Conservation (phyloP, 2,797 vertebrate genomes). For the Phrynocephalus forsythii region DNA sequence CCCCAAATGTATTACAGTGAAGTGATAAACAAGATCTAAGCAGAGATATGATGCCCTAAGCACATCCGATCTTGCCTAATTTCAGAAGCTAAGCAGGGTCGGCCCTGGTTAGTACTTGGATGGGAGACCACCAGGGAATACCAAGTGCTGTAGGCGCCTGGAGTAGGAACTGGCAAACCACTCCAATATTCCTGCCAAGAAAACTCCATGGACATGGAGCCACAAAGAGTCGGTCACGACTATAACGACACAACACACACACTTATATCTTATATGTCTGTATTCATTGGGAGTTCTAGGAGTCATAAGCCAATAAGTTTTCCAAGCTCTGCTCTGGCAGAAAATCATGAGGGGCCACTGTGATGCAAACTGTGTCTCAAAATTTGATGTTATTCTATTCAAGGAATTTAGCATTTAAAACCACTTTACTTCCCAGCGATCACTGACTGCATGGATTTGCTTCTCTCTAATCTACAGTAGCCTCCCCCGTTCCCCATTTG, state of each 20-base stretch:
- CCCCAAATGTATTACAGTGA: conserved; percentile 31
- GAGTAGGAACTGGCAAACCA: too few relatives aligned
- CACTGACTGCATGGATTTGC: conserved; percentile 43
- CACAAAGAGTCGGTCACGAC: too few relatives aligned
- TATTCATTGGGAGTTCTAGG: background rate
- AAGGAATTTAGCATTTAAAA: conserved; percentile 22
- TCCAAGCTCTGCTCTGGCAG: background rate
- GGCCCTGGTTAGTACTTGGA: too few relatives aligned
- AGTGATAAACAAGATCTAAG: conserved; percentile 6
- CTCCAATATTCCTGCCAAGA: too few relatives aligned
- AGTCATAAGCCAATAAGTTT: background rate
- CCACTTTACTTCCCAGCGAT: conserved; percentile 29
- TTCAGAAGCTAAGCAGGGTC: too few relatives aligned
- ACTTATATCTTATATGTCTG: too few relatives aligned
- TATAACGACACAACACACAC: too few relatives aligned
- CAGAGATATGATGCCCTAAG: background rate
- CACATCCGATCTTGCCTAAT: too few relatives aligned
- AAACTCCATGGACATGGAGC: too few relatives aligned
- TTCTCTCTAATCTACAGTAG: conserved; percentile 17
- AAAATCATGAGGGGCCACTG: conserved; percentile 23
- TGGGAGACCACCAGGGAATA: too few relatives aligned
- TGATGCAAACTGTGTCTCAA: background rate
- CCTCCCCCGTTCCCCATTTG: conserved; percentile 28
- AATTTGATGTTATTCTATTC: background rate
- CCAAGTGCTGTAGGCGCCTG: too few relatives aligned